Conservation (phyloP, 2,797 vertebrate genomes). For the Synanceia verrucosa region DNA sequence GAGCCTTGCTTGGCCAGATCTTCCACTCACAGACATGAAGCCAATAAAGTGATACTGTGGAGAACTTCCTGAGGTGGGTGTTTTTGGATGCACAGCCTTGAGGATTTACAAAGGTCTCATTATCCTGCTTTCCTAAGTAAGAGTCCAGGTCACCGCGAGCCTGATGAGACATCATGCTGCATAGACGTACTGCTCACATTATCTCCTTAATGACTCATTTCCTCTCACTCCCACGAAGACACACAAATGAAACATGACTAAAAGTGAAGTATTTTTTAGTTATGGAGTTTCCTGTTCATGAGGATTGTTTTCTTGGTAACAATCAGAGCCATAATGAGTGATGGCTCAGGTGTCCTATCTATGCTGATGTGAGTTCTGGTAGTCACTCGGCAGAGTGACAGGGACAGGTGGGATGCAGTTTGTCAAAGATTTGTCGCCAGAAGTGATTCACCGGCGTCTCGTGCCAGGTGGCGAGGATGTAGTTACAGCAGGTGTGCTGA, state of each 20-base stretch:
- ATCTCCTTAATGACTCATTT: conserved; percentile 33
- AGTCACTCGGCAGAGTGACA: conserved; percentile 19
- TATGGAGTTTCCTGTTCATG: conserved; percentile 5
- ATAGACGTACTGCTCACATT: conserved; percentile 15
- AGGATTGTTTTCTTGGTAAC: conserved; percentile 13
- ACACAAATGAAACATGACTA: conserved; percentile 3
- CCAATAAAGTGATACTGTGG: background rate
- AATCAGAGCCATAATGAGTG: conserved; percentile 37
- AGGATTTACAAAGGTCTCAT: conserved; percentile 19
- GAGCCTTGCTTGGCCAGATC: background rate
- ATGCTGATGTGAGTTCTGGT: conserved; percentile 22
- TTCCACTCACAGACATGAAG: background rate
- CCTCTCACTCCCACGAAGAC: background rate
- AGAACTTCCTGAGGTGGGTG: conserved; percentile 6
- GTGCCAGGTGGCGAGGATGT: conserved; percentile 39
- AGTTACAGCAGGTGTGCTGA: conserved; percentile 34
- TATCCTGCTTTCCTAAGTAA: conserved; percentile 2
- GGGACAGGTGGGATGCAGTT: conserved; percentile 35
- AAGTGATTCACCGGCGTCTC: conserved; percentile 43
- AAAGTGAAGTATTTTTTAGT: background rate
- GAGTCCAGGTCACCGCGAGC: conserved; percentile 26
- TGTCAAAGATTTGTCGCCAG: conserved; percentile 43
- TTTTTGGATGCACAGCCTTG: background rate
- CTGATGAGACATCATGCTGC: conserved; percentile 19
- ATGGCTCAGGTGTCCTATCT: conserved; percentile 34